phyloP scores from a whole-genome alignment of 2,797 vertebrate genomes.

The Dermochelys coriacea region DNA sequence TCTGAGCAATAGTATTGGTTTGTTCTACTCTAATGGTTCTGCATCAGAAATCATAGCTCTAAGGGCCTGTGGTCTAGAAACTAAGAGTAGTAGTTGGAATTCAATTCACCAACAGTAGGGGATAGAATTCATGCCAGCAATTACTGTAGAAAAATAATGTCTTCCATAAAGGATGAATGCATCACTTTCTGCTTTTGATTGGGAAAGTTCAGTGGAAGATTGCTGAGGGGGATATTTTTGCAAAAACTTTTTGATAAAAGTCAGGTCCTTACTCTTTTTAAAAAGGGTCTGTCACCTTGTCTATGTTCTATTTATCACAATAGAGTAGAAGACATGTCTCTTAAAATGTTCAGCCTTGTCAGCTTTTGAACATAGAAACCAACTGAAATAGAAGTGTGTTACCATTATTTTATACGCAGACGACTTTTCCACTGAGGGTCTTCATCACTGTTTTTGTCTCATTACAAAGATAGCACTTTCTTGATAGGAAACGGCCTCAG shows the following conservation, averaged over 20 bases:
- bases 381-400: conserved; percentile 40
- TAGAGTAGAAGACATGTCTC: conserved; percentile 8
- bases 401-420: conserved; percentile 54
- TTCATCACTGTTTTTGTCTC: conserved; percentile 33
- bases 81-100: neutral
- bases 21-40: neutral
- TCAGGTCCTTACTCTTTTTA: conserved; percentile 46
- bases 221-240: conserved; percentile 41
- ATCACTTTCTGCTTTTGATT: conserved; percentile 20
- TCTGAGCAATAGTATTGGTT: neutral
- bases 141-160: neutral
- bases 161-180: conserved; percentile 1
- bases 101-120: neutral
- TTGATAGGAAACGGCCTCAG: conserved; percentile 12
- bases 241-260: conserved; percentile 24
- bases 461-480: conserved; percentile 23
- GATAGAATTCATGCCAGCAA: conserved; percentile 1
- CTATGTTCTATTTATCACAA: conserved; percentile 43
- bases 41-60: neutral
- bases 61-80: neutral
- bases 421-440: conserved; percentile 45
- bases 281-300: conserved; percentile 28
- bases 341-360: conserved; percentile 50
- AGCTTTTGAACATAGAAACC: conserved; percentile 55
- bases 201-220: conserved; percentile 48